phyloP scores from a whole-genome alignment of 2,113 vertebrate genomes.

The Piprites chloris region DNA sequence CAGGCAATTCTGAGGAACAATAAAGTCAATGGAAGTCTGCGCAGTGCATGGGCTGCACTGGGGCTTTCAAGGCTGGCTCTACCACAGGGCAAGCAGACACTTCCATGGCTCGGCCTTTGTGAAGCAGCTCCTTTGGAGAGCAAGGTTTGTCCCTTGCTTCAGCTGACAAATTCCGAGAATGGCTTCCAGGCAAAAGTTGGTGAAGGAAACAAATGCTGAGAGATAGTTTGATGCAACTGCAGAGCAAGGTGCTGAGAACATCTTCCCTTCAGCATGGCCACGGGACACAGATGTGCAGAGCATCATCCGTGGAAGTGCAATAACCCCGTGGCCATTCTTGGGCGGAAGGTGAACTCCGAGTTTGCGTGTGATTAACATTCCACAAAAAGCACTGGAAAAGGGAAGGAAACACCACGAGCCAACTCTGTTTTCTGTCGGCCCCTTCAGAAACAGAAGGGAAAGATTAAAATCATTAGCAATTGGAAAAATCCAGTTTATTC shows the following conservation, averaged over 20 bases:
- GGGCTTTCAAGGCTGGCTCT: not conserved
- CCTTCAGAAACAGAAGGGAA: slow-evolving; percentile 40
- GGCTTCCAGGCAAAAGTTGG: not conserved
- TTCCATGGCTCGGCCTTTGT: not conserved
- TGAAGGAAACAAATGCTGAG: not conserved
- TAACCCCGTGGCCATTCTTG: not conserved
- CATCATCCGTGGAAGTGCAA: not conserved
- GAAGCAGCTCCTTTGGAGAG: not conserved
- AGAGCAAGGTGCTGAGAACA: not conserved
- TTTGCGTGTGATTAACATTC: not conserved
- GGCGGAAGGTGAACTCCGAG: not conserved
- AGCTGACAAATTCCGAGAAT: not conserved
- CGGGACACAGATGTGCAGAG: not conserved
- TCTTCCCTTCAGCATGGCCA: not conserved
- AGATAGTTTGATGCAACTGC: not conserved
- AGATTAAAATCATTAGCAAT: slow-evolving; percentile 44
- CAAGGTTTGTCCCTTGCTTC: not conserved
- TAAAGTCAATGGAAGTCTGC: not conserved
- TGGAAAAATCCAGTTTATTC: slow-evolving; percentile 53
- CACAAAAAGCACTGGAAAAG: not conserved
- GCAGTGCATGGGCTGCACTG: not conserved
- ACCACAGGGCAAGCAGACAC: not conserved
- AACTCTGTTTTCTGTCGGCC: not conserved
- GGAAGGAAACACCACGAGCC: not conserved
- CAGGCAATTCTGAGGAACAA: not conserved